phyloP scores from a whole-genome alignment of 1,140 invertebrate species.

The Drosophila pectinifera region DNA sequence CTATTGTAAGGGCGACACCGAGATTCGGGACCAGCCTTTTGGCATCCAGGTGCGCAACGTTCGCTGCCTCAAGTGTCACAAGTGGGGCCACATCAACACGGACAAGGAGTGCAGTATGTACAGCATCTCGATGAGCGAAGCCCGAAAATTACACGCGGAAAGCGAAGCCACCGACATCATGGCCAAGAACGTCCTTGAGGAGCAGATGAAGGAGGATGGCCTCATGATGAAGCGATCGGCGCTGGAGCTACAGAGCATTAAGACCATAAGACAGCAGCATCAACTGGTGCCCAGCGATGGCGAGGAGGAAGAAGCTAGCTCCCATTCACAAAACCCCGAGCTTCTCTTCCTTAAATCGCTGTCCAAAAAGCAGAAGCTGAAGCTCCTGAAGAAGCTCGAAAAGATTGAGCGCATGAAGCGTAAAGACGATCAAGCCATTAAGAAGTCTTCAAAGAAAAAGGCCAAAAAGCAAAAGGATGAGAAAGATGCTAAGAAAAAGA shows the following conservation, averaged over 20 bases:
- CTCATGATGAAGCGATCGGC: conserved; percentile 93
- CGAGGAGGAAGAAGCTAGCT: conserved; percentile 88
- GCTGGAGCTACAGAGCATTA: conserved; percentile 85
- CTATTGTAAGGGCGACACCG: conserved; percentile 97
- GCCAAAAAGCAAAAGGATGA: conserved; percentile 57
- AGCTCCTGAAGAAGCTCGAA: conserved; percentile 93
- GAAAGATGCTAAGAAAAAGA: conserved; percentile 49
- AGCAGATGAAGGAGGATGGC: conserved; percentile 96
- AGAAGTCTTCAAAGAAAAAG: conserved; percentile 54
- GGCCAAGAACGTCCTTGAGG: conserved; percentile 91
- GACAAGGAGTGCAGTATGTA: conserved; percentile 97
- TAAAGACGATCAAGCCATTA: conserved; percentile 51
- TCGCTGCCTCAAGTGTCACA: conserved; percentile 98
- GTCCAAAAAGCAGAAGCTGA: conserved; percentile 95
- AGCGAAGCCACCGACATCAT: conserved; percentile 86
- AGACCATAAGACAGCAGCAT: conserved; percentile 71
- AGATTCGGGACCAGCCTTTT: conserved; percentile 99
- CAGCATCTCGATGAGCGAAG: conserved; percentile 91
- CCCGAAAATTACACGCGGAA: conserved; percentile 87
- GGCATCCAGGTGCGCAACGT: conserved; percentile 99
- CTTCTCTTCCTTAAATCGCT: conserved; percentile 91
- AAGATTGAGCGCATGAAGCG: conserved; percentile 90
- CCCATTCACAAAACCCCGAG: conserved; percentile 78
- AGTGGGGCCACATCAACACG: conserved; percentile 99
- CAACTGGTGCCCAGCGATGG: conserved; percentile 85